Conservation (phyloP, 2,797 vertebrate species). For the Protonibea diacanthus region DNA sequence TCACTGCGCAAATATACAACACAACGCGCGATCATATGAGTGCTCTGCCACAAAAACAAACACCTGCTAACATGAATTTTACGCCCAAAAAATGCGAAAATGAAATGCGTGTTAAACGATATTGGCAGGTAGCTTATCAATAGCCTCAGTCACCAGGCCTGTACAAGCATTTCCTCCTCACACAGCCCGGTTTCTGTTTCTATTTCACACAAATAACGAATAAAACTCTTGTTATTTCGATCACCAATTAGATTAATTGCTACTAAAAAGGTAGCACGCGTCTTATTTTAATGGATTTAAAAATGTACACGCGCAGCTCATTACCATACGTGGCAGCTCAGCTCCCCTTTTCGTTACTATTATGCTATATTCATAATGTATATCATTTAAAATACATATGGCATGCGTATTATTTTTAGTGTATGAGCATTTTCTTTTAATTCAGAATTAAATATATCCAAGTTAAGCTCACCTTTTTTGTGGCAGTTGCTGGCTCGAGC, state of each 20-base stretch:
- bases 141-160: slow-evolving; percentile 16
- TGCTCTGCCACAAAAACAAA: neutral
- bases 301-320: neutral
- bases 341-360: neutral
- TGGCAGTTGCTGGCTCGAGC: slow-evolving; percentile 21
- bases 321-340: neutral
- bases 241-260: rapidly evolving
- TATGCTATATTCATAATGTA: neutral
- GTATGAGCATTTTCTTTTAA: neutral
- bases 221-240: rapidly evolving
- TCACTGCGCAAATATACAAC: rapidly evolving
- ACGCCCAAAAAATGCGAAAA: neutral
- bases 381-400: rapidly evolving
- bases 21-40: neutral
- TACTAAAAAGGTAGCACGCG: rapidly evolving
- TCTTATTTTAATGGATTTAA: neutral
- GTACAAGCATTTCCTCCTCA: slow-evolving; percentile 14
- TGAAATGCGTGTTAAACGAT: neutral
- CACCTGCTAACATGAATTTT: neutral
- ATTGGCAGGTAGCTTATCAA: slow-evolving; percentile 19
- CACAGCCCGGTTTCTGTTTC: slow-evolving; percentile 31
- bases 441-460: neutral
- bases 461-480: slow-evolving; percentile 61
- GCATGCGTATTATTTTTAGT: neutral
- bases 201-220: neutral